Percentiles rank a stretch among this genome's conserved stretches.
These are phyloP conservation scores for Drosophila obscura DNA, from an alignment of 1,140 invertebrate species.

Conservation along the genomic window DNA sequence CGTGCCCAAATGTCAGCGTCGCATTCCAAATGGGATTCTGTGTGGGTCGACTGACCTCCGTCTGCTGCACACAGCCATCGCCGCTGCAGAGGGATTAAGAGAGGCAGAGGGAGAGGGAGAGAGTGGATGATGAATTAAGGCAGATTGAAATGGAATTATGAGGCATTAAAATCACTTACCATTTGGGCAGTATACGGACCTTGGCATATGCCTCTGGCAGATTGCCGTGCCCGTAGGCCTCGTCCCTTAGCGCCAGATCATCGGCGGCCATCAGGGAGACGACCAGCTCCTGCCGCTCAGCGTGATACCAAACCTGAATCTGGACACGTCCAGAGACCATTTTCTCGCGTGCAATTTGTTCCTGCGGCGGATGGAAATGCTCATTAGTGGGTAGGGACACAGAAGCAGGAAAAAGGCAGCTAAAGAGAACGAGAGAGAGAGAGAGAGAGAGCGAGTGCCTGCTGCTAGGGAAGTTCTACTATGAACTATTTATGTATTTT, in stretches of 20 bases:
- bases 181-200: conserved; percentile 90
- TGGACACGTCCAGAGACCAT: conserved; percentile 91
- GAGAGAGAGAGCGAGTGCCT: conserved; percentile 12
- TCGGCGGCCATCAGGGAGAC: conserved; percentile 93
- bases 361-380: conserved; percentile 83
- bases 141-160: not conserved
- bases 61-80: conserved; percentile 89
- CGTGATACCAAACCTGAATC: conserved; percentile 94
- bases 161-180: conserved; percentile 85
- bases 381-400: conserved; percentile 33
- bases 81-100: conserved; percentile 85
- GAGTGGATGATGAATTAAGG: not conserved
- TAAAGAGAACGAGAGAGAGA: not conserved
- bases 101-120: not conserved
- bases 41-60: conserved; percentile 91
- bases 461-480: conserved; percentile 8
- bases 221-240: conserved; percentile 89
- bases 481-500: conserved; percentile 9
- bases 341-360: conserved; percentile 90
- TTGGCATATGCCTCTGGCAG: conserved; percentile 93
- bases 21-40: conserved; percentile 95
- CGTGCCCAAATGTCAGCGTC: conserved; percentile 91
- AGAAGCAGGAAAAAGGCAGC: not conserved
- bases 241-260: conserved; percentile 90
- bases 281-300: conserved; percentile 91